phyloP scores from a whole-genome alignment of 2,888 invertebrate genomes.

The Drosophila fungiperda region DNA sequence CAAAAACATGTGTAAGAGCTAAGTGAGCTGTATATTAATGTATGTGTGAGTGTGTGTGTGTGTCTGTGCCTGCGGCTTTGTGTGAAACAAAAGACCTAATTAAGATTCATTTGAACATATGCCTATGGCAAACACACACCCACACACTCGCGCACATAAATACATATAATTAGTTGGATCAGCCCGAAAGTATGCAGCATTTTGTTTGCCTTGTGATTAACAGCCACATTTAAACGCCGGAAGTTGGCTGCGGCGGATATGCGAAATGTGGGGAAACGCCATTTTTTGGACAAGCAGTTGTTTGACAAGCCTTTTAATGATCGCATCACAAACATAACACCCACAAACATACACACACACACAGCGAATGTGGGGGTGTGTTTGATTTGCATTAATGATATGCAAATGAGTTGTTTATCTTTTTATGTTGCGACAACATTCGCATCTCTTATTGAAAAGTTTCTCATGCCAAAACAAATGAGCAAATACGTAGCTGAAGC shows the following conservation, averaged over 20 bases:
- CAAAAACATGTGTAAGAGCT: background rate
- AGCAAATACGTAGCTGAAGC: constrained; percentile 44
- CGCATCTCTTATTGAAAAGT: constrained; percentile 73
- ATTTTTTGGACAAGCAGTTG: constrained; percentile 15
- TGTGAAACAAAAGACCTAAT: constrained; percentile 60
- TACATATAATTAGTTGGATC: constrained; percentile 61
- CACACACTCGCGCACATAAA: constrained; percentile 10
- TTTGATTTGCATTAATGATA: constrained; percentile 77
- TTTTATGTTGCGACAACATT: constrained; percentile 65
- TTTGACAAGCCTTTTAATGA: constrained; percentile 74
- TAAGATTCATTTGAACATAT: constrained; percentile 67
- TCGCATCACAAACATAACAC: constrained; percentile 30
- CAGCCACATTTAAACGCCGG: constrained; percentile 58
- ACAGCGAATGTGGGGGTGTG: background rate
- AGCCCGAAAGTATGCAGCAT: constrained; percentile 65
- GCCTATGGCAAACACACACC: constrained; percentile 24
- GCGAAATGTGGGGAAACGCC: constrained; percentile 3
- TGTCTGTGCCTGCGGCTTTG: constrained; percentile 56
- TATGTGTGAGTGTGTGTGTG: background rate
- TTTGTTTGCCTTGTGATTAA: constrained; percentile 78
- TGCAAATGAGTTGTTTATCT: constrained; percentile 81
- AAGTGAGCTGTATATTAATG: background rate
- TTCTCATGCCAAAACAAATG: constrained; percentile 62
- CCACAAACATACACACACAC: background rate
- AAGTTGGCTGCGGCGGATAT: constrained; percentile 23